Evolutionary conservation across 2,888 invertebrate species (phyloP).

Genomic region (Gonocerus acuteangulatus): DNA sequence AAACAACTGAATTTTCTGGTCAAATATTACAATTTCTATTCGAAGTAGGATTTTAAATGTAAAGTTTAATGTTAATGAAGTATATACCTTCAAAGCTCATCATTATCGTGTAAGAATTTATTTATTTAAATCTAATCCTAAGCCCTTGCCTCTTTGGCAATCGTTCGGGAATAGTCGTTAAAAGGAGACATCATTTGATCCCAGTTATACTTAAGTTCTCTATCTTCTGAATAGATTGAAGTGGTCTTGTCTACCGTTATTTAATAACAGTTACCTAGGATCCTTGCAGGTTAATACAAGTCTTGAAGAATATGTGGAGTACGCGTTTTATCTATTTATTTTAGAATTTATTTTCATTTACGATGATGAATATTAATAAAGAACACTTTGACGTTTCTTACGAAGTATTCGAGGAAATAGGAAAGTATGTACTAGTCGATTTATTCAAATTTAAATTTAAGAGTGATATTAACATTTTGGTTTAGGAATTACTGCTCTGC

Average conservation of each 20-base stretch:
- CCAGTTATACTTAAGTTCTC: background rate
- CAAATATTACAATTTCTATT: too few relatives aligned
- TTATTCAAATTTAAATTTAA: background rate
- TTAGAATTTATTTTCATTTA: background rate
- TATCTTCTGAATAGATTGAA: slow-evolving; percentile 22
- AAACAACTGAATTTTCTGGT: too few relatives aligned
- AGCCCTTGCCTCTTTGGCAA: too few relatives aligned
- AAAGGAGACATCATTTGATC: too few relatives aligned
- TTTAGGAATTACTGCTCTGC: too few relatives aligned
- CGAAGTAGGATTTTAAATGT: too few relatives aligned
- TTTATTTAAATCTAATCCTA: too few relatives aligned
- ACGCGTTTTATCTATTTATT: background rate
- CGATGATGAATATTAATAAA: slow-evolving; percentile 45
- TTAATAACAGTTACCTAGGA: slow-evolving; percentile 25
- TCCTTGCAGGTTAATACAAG: slow-evolving; percentile 1
- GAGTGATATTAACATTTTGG: too few relatives aligned
- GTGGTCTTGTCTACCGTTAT: slow-evolving; percentile 21
- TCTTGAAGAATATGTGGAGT: background rate
- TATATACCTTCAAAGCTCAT: too few relatives aligned
- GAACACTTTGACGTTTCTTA: slow-evolving; percentile 51
- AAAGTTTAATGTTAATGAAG: too few relatives aligned
- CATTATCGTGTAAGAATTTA: too few relatives aligned
- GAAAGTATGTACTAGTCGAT: slow-evolving; percentile 45
- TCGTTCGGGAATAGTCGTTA: too few relatives aligned
- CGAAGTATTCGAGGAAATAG: slow-evolving; percentile 50